These are phyloP conservation scores for Sarcophaga bullata DNA, from an alignment of 1,140 invertebrate genomes.

Conservation along the genomic window DNA sequence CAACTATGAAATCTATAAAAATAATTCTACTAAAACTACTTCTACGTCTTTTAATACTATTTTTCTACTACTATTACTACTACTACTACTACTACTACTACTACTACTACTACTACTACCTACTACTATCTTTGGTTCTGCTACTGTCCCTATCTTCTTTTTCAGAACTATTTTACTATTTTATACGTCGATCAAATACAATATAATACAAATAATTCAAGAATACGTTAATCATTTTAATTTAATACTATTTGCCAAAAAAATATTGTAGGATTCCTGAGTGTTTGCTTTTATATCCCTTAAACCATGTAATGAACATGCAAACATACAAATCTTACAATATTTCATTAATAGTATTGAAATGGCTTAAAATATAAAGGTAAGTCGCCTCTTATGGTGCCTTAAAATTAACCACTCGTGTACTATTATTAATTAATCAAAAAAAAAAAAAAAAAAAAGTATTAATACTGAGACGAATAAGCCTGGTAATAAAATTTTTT, in stretches of 20 bases:
- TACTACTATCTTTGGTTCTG: neutral
- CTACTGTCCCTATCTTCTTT: neutral
- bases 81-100: constrained; percentile 34
- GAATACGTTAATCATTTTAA: neutral
- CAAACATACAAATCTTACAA: neutral
- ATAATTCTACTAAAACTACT: no score
- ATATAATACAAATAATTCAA: constrained; percentile 21
- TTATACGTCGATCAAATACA: neutral
- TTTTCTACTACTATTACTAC: constrained; percentile 35
- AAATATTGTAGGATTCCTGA: neutral
- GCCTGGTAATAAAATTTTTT: no score
- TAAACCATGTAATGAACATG: neutral
- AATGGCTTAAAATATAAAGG: neutral
- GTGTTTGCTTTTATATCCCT: neutral
- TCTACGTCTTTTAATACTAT: no score
- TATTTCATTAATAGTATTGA: neutral
- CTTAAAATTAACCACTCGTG: no score
- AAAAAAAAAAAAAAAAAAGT: no score
- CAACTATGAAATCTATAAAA: no score
- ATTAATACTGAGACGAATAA: no score
- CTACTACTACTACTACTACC: constrained; percentile 40
- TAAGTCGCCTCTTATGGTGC: neutral
- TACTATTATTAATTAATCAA: no score
- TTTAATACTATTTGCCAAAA: neutral
- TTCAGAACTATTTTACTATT: no score